These are phyloP conservation scores for Psix sp. DNA, from an alignment of 1,140 invertebrate genomes.

Conservation along the genomic window DNA sequence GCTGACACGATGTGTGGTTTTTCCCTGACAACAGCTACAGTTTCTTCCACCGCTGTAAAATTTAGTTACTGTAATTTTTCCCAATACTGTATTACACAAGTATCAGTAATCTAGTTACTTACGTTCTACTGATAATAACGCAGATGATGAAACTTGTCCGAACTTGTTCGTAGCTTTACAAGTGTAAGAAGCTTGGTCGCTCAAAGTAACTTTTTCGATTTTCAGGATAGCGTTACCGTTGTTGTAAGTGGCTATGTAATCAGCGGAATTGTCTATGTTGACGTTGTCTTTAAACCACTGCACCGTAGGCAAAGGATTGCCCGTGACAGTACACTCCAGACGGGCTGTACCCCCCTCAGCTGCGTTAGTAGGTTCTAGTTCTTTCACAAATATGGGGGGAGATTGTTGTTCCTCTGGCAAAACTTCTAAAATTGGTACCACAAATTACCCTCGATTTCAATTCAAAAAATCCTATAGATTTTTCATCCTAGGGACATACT, in stretches of 20 bases:
- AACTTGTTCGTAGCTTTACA: constrained; percentile 84
- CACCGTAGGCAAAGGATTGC: constrained; percentile 86
- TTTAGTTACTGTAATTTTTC: no score
- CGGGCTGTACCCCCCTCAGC: constrained; percentile 81
- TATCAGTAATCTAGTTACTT: no score
- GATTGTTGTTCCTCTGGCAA: constrained; percentile 81
- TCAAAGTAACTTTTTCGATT: constrained; percentile 79
- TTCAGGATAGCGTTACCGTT: constrained; percentile 81
- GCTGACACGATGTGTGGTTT: constrained; percentile 78
- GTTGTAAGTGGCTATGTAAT: constrained; percentile 83
- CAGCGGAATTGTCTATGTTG: constrained; percentile 85
- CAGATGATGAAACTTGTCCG: constrained; percentile 80
- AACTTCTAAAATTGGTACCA: constrained; percentile 76
- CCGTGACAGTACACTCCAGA: constrained; percentile 84
- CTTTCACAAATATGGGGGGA: constrained; percentile 81
- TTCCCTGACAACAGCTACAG: constrained; percentile 66
- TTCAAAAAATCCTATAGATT: neutral
- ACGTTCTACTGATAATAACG: constrained; percentile 78
- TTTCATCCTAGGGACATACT: neutral
- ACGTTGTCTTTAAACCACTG: constrained; percentile 87
- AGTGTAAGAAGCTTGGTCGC: constrained; percentile 81
- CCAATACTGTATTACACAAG: no score
- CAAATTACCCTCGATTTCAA: neutral
- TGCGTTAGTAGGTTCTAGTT: constrained; percentile 80
- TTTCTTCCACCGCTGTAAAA: constrained; percentile 72